Percentiles rank a stretch among this genome's conserved stretches.
These are phyloP conservation scores for Petrocephalus microphthalmus DNA, from an alignment of 2,113 vertebrate species.

Conservation along the genomic window DNA sequence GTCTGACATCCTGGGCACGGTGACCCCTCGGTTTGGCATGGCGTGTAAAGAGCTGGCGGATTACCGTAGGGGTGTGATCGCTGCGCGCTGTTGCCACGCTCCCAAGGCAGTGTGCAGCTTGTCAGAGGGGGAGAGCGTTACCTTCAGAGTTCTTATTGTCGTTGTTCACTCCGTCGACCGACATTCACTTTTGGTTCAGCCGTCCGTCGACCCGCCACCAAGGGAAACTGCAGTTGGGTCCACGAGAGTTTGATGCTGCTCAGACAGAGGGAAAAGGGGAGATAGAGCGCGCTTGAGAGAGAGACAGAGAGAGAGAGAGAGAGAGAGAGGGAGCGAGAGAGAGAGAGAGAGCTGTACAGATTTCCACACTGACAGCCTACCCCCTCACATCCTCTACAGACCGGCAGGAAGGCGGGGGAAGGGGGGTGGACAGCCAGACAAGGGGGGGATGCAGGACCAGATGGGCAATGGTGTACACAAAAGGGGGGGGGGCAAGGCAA, in stretches of 20 bases:
- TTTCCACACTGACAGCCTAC: conserved; percentile 50
- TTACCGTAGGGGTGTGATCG: neutral
- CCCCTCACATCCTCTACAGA: conserved; percentile 40
- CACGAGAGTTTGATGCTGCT: conserved; percentile 17
- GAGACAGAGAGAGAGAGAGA: neutral
- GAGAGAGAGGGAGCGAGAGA: too few relatives aligned
- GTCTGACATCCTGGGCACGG: neutral
- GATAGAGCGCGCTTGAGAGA: conserved; percentile 36
- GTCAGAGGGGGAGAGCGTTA: neutral
- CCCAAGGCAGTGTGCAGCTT: neutral
- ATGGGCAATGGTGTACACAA: conserved; percentile 30
- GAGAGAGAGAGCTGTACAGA: conserved; percentile 22
- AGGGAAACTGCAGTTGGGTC: conserved; percentile 30
- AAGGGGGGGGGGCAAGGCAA: conserved; percentile 23
- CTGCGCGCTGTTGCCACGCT: neutral
- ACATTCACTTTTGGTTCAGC: conserved; percentile 33
- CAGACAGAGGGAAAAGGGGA: conserved; percentile 28
- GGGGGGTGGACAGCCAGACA: conserved; percentile 4
- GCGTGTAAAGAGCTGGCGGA: neutral
- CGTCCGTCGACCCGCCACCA: conserved; percentile 30
- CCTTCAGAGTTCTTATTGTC: conserved; percentile 1
- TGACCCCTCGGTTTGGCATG: neutral
- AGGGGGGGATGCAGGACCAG: conserved; percentile 25
- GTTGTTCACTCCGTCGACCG: neutral
- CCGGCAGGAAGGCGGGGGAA: conserved; percentile 63